Evolutionary conservation across 1,140 invertebrate species (phyloP).

Genomic region (Scaptomyza hsui): DNA sequence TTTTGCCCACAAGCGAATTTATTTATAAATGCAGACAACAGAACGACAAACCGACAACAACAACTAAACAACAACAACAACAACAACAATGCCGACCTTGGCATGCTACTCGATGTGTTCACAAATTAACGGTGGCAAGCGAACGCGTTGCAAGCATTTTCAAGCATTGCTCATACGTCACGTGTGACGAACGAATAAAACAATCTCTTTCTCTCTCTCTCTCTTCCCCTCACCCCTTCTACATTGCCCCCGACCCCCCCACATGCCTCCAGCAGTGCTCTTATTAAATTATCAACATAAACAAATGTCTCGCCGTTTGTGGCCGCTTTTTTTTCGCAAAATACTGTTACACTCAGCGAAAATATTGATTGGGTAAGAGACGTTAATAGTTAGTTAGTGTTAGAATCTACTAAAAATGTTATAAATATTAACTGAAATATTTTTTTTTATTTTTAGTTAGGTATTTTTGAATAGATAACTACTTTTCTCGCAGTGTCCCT

Average conservation of each 20-base stretch:
- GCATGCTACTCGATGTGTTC: constrained; percentile 27
- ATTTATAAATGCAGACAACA: constrained; percentile 75
- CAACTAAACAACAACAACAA: constrained; percentile 31
- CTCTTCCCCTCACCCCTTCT: not conserved
- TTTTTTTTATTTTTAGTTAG: too few species aligned
- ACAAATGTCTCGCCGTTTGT: constrained; percentile 67
- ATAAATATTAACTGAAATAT: too few species aligned
- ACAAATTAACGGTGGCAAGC: constrained; percentile 26
- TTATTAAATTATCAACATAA: constrained; percentile 82
- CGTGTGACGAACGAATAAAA: constrained; percentile 42
- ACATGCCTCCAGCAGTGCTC: constrained; percentile 47
- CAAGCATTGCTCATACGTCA: constrained; percentile 56
- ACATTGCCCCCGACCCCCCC: not conserved
- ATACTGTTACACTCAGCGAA: constrained; percentile 22
- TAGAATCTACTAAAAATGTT: too few species aligned
- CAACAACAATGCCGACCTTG: constrained; percentile 39
- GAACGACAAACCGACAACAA: constrained; percentile 35
- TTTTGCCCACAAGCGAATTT: constrained; percentile 61
- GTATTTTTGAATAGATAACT: too few species aligned
- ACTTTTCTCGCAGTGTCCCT: constrained; percentile 28
- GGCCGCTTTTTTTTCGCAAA: constrained; percentile 40
- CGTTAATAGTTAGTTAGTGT: not conserved
- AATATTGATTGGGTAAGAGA: constrained; percentile 4
- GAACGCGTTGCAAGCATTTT: constrained; percentile 24
- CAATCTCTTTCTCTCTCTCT: not conserved